A percentile compares a stretch with the other conserved stretches of the same genome.
Evolutionary conservation across 2,797 vertebrate genomes (phyloP).

Genomic region (Sorex maritimensis): DNA sequence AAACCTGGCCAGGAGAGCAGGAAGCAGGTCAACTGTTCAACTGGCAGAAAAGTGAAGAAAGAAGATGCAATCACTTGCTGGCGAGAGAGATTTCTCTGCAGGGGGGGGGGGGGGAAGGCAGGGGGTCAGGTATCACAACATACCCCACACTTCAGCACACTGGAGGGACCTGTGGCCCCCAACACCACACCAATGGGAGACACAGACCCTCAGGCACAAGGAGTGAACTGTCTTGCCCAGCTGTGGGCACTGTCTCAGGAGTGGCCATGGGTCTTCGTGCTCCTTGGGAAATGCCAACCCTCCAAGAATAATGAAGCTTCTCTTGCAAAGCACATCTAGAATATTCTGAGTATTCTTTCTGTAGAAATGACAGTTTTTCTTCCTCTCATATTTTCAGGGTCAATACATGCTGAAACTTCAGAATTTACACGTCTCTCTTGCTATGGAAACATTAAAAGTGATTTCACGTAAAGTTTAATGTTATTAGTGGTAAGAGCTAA

Average conservation of each 20-base stretch:
- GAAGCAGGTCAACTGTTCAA: neutral
- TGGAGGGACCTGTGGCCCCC: no score
- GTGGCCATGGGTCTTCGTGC: no score
- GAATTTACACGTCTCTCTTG: neutral
- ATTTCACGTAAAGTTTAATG: conserved; percentile 45
- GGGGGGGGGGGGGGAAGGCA: no score
- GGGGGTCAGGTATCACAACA: no score
- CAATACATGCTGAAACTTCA: neutral
- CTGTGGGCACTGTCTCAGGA: no score
- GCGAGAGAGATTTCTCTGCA: neutral
- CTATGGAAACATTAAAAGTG: neutral
- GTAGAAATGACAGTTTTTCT: neutral
- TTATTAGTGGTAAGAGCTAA: neutral
- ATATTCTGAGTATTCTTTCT: conserved; percentile 1
- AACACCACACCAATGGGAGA: no score
- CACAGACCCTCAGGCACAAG: no score
- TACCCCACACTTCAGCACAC: no score
- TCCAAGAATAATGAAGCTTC: neutral
- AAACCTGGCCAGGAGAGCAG: neutral
- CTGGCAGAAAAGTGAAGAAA: conserved; percentile 34
- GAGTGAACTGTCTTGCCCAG: no score
- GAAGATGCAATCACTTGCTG: conserved; percentile 11
- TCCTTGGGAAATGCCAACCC: no score
- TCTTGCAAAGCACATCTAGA: conserved; percentile 39
- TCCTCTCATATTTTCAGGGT: conserved; percentile 44